These are phyloP conservation scores for Poicephalus gulielmi DNA, from an alignment of 2,113 vertebrate genomes.

Conservation along the genomic window DNA sequence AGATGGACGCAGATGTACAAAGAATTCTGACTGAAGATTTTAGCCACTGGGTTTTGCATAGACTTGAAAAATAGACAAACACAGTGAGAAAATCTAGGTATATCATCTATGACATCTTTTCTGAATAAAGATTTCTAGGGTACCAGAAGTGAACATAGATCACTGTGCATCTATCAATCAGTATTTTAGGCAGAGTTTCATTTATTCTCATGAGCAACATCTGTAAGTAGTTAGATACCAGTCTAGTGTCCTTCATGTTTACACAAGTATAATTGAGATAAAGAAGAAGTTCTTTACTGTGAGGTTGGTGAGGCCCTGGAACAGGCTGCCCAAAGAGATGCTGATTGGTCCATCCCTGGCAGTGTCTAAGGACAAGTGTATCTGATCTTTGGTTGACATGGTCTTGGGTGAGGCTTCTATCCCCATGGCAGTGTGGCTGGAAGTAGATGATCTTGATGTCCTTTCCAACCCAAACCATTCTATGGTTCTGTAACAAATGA, in stretches of 20 bases:
- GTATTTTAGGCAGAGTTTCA: neutral
- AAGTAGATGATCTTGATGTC: neutral
- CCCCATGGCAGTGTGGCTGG: neutral
- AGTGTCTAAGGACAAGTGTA: neutral
- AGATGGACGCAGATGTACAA: neutral
- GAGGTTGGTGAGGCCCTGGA: neutral
- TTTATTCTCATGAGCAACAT: neutral
- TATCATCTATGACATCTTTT: neutral
- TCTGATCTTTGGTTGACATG: neutral
- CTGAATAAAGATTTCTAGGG: neutral
- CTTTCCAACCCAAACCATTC: neutral
- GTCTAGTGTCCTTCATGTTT: neutral
- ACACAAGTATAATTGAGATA: neutral
- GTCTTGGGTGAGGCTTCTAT: neutral
- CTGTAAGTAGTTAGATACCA: neutral
- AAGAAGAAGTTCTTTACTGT: neutral
- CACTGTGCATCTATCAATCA: neutral
- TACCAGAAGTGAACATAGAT: neutral
- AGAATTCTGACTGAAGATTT: neutral
- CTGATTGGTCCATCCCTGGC: neutral
- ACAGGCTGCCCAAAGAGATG: neutral
- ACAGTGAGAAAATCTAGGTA: fast-evolving
- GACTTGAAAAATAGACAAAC: neutral
- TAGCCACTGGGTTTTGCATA: neutral
- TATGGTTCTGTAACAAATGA: neutral